phyloP scores from a whole-genome alignment of 1,140 invertebrate species.

The Babylonia areolata region DNA sequence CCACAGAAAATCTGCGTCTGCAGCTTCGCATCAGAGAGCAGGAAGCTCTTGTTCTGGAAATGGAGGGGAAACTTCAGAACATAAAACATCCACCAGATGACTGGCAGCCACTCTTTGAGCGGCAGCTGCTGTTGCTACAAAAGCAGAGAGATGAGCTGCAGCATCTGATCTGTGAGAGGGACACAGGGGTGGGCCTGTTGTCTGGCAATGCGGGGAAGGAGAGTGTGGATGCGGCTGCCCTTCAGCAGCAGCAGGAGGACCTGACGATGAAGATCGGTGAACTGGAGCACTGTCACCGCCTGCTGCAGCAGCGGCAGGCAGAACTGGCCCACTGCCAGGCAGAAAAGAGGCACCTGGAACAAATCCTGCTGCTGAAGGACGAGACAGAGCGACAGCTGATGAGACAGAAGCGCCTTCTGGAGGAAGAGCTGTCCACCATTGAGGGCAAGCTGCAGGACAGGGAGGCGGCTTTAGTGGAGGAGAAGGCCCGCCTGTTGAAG shows the following conservation, averaged over 20 bases:
- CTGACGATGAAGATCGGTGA: constrained; percentile 59
- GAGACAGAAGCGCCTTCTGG: constrained; percentile 67
- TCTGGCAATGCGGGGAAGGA: not conserved
- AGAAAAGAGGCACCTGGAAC: constrained; percentile 63
- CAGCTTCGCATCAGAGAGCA: constrained; percentile 61
- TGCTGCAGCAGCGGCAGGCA: constrained; percentile 54
- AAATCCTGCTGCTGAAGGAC: constrained; percentile 66
- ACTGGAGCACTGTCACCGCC: constrained; percentile 49
- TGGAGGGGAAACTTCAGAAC: constrained; percentile 49
- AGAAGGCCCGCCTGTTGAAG: constrained; percentile 60
- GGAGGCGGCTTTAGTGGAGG: constrained; percentile 63
- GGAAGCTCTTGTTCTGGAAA: constrained; percentile 58
- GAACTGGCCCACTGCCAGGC: constrained; percentile 50
- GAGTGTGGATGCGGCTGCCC: not conserved
- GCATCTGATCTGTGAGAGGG: constrained; percentile 37
- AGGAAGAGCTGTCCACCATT: constrained; percentile 66
- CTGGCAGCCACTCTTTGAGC: constrained; percentile 53
- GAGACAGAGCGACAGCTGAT: constrained; percentile 66
- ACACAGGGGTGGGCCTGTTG: not conserved
- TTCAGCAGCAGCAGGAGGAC: constrained; percentile 51
- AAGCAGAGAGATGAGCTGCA: constrained; percentile 67
- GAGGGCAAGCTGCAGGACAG: constrained; percentile 64
- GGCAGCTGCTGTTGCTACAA: constrained; percentile 66
- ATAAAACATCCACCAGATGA: constrained; percentile 39
- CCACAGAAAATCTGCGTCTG: constrained; percentile 61